A percentile compares a stretch with the other conserved stretches of the same genome.
Evolutionary conservation across 2,888 invertebrate genomes (phyloP).

Genomic region (Meiosimyza platycephala): DNA sequence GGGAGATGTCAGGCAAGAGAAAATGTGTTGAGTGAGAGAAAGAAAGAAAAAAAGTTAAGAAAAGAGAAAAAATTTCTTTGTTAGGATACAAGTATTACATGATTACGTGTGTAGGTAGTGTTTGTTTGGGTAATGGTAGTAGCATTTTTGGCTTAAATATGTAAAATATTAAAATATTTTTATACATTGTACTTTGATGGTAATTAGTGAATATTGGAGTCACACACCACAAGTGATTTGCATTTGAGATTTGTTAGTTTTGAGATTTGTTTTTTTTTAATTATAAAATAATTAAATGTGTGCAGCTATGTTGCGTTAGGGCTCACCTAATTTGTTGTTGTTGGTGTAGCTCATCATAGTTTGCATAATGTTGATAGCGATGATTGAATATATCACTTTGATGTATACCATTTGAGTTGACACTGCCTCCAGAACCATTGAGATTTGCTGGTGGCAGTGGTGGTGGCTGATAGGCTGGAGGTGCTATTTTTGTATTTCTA

Average conservation of each 20-base stretch:
- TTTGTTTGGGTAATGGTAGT: background rate
- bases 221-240: too few relatives aligned
- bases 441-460: conserved; percentile 60
- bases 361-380: conserved; percentile 78
- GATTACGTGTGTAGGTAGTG: background rate
- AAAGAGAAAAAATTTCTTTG: background rate
- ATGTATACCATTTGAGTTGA: conserved; percentile 57
- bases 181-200: background rate
- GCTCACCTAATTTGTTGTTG: conserved; percentile 85
- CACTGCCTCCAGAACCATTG: conserved; percentile 48
- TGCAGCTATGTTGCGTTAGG: conserved; percentile 32
- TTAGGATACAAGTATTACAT: conserved; percentile 1
- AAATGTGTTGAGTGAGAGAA: conserved; percentile 39
- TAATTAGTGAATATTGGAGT: too few relatives aligned
- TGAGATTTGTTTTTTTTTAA: background rate
- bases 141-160: background rate
- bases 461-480: conserved; percentile 67
- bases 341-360: conserved; percentile 86
- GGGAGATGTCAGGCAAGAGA: conserved; percentile 29
- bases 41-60: conserved; percentile 29
- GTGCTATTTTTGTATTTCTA: conserved; percentile 60
- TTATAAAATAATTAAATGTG: background rate
- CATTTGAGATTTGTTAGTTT: background rate
- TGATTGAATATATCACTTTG: conserved; percentile 67
- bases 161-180: background rate